Base-by-base conservation (phyloP, 2,888 invertebrate species). In the Tachina fera region DNA sequence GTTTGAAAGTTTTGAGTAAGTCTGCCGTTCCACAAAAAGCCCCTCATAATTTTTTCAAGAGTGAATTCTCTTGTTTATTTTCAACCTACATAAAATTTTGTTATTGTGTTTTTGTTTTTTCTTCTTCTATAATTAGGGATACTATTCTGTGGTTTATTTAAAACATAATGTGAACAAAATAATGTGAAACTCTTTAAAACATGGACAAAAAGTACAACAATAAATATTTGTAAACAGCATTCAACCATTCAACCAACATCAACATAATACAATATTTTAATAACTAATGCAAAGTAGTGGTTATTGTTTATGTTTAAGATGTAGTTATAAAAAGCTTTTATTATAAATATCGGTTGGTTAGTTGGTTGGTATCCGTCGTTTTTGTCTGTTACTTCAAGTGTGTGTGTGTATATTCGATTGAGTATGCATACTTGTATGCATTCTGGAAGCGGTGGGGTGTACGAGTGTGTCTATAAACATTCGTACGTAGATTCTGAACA, bases 271-370 rank as follows among this genome's bases (percentile, higher is more conserved):
- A 68, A 68, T 77, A 68, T 77, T 77, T 68, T 77, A 77, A 68
- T 77, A 84, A 75, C 74, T 79, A 84, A 84, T 84, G 80, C 84
- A 84, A 84, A 84, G 80, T 84, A 84, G 83, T 79, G 78, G 79
- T 75, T 84, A 84, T 80, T 80, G 84, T 80, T 84, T 75, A 76
- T 84, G 58, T 76, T 84, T 76, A 80, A 80, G 84, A 84, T 84
- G 84, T 76, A 76, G 75, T 80, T 76, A 60, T 63, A 45, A 80
- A 80, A 80, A 71, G 71, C 71, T 78, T 79, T 80, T 72, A 80
- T 84, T 72, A 67, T 72, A 67, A 78, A 83, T 68, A 83, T 70
- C 74, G 75, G 43, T 45, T 58, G 61, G 31, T 6, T 58, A 31
- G 41, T 70, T 56, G 70, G 31, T 56, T 78, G 31, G 65, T 72